Percentiles rank a stretch among this genome's conserved stretches.
These are phyloP conservation scores for Drosophila stalkeri DNA, from an alignment of 2,888 invertebrate species.

Conservation along the genomic window DNA sequence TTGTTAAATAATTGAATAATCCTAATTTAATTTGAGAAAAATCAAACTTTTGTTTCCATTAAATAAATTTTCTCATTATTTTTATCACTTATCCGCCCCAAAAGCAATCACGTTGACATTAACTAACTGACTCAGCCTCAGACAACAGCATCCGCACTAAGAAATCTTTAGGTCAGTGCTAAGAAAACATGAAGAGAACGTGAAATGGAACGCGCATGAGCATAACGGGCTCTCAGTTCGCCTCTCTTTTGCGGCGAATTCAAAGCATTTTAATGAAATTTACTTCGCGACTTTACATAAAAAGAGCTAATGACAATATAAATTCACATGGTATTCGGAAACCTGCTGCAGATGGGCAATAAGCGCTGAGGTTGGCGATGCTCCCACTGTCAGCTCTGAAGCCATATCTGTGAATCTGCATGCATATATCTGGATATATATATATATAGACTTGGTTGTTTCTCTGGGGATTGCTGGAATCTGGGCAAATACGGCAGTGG, in stretches of 20 bases:
- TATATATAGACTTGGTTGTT: slow-evolving; percentile 6
- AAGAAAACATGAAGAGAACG: background rate
- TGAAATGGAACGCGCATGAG: slow-evolving; percentile 55
- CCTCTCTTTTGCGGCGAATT: slow-evolving; percentile 61
- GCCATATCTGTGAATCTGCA: slow-evolving; percentile 1
- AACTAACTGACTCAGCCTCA: slow-evolving; percentile 16
- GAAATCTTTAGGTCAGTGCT: slow-evolving; percentile 64
- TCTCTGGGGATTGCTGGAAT: slow-evolving; percentile 32
- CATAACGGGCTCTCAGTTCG: background rate
- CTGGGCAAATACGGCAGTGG: slow-evolving; percentile 26
- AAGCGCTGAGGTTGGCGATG: slow-evolving; percentile 43
- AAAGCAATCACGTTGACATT: background rate
- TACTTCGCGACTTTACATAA: slow-evolving; percentile 55
- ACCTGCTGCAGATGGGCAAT: slow-evolving; percentile 61
- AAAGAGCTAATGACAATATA: slow-evolving; percentile 78
- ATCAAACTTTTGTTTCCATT: too few relatives aligned
- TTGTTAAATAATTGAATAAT: too few relatives aligned
- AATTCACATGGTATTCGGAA: slow-evolving; percentile 62
- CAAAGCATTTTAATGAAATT: slow-evolving; percentile 61
- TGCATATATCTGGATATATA: background rate
- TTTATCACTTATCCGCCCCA: too few relatives aligned
- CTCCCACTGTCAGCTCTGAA: slow-evolving; percentile 13
- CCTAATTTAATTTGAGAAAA: too few relatives aligned
- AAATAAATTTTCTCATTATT: too few relatives aligned
- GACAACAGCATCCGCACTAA: slow-evolving; percentile 52